Evolutionary conservation across 64 coral and sea anemone genomes (phyloP), one percentile per base, ranked within the genome.

Genomic region (Stylophora pistillata): DNA sequence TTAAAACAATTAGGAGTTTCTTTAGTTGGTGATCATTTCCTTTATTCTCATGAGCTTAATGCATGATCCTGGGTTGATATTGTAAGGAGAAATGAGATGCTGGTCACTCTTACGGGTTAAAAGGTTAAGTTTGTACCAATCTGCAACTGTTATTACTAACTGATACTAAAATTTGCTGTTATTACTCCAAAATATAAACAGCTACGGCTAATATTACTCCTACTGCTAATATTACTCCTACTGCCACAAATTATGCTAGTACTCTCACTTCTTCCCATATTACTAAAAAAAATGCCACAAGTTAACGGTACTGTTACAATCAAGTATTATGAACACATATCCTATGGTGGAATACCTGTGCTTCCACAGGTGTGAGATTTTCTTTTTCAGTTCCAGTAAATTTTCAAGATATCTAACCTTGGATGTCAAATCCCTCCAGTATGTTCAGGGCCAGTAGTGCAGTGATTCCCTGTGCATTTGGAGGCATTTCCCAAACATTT

Each of bases 381-480:
- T 47, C n/a, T 47, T 3, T 47, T 55, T 16, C 16, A 54, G 76
- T 6, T 21, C 0, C 12, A 12, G 10, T 23, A 55, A 78, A 25
- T 29, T 9, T 21, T 21, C 58, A 26, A 11, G 0, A 30, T 56
- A 70, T 52, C 58, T 53, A 77, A 94, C 91, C 85, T 91, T 88
- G 85, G 71, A 98, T 55, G 52, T 98, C 86, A 83, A 93, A 95
- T 37, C 82, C 84, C 84, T 99, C 93, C 57, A 99, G 79, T 41
- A 99, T 93, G 79, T 99, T 99, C 26, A 99, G 47, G 37, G 93
- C 93, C 23, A 99, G 78, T 10, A 99, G 72, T 15, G 90, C 90
- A 29, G 97, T 95, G 75, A 99, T 85, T 56, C 97, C 97, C 83
- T 99, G 97, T 0, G 93, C 90, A 79, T 99, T 99, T n/a, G 97